A percentile compares a stretch with the other conserved stretches of the same genome.
Conservation (phyloP, 2,888 invertebrate species). For the Coelogynopora nodosa region DNA sequence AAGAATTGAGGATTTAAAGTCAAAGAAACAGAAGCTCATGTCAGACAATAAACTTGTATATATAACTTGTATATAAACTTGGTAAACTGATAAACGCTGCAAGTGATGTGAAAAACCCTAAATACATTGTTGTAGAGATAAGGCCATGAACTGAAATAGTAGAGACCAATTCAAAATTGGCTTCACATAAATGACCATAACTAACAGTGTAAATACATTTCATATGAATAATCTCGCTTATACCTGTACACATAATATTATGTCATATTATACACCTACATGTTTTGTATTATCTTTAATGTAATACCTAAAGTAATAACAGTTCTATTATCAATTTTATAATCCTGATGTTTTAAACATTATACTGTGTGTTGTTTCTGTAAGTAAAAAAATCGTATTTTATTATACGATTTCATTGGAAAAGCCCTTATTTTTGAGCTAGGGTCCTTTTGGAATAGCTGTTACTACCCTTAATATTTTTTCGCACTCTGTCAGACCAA, state of each 20-base stretch:
- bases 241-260: not conserved
- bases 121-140: constrained; percentile 21
- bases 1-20: constrained; percentile 15
- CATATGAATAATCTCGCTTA: not conserved
- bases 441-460: too few species aligned
- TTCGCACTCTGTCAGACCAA: too few species aligned
- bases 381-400: constrained; percentile 21
- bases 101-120: not conserved
- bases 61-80: not conserved
- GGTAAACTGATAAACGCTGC: not conserved
- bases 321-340: constrained; percentile 24
- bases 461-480: too few species aligned
- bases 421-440: not conserved
- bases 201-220: not conserved
- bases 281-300: not conserved
- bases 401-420: constrained; percentile 8
- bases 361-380: not conserved
- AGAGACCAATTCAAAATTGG: not conserved
- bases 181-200: not conserved
- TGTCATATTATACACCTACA: not conserved
- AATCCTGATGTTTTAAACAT: not conserved
- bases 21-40: constrained; percentile 22
- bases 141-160: not conserved
- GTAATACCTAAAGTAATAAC: not conserved
- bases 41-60: constrained; percentile 1